These are phyloP conservation scores for Spinus olivaceus DNA, from an alignment of 2,797 vertebrate genomes.

Conservation along the genomic window DNA sequence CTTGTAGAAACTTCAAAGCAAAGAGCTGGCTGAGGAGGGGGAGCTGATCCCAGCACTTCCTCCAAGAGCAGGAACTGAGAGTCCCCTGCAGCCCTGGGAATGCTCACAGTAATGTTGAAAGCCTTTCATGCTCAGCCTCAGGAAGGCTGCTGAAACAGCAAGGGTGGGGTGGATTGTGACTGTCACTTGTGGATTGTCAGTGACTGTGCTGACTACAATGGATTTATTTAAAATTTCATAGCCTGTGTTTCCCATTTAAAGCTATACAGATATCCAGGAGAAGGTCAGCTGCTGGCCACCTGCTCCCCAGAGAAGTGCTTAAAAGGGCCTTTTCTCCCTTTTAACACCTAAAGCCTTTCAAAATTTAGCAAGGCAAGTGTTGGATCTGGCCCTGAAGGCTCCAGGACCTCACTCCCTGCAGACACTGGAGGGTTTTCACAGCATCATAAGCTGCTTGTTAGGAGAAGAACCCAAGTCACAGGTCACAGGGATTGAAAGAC, in stretches of 20 bases:
- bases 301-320: neutral
- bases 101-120: neutral
- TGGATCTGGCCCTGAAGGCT: neutral
- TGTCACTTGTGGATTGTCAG: neutral
- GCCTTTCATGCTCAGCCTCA: neutral
- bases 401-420: neutral
- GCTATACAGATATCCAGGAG: neutral
- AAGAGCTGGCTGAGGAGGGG: neutral
- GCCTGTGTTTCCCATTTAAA: neutral
- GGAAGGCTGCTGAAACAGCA: neutral
- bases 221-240: neutral
- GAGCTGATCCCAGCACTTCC: neutral
- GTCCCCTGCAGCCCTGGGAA: neutral
- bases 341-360: neutral
- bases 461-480: neutral
- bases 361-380: neutral
- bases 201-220: neutral
- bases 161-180: accelerated
- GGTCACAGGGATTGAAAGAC: neutral
- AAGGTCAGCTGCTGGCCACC: neutral
- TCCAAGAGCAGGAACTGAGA: neutral
- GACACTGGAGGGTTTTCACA: accelerated
- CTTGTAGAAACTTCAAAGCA: neutral
- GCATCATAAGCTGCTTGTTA: neutral
- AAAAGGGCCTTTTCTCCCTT: neutral